Percentiles rank a stretch among this genome's conserved stretches.
Conservation (phyloP, 1,140 invertebrate species). For the Parapsyche elsis region DNA sequence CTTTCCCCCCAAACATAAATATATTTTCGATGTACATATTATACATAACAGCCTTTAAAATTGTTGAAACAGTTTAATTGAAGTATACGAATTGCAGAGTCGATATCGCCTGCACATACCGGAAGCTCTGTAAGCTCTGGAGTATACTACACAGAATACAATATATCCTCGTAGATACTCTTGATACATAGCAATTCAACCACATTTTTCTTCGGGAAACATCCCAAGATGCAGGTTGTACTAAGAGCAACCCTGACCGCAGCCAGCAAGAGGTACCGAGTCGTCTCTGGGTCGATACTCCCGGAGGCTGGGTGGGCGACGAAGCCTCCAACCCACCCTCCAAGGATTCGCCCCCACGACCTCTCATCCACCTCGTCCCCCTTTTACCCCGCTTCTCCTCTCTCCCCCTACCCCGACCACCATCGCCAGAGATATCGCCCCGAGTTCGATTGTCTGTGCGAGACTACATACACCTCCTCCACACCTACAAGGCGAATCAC, state of each 20-base stretch:
- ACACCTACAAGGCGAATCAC: slow-evolving; percentile 27
- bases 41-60: no score
- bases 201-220: neutral
- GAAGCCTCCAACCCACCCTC: slow-evolving; percentile 4
- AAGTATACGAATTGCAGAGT: no score
- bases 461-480: slow-evolving; percentile 3
- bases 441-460: slow-evolving; percentile 54
- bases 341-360: neutral
- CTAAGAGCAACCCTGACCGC: slow-evolving; percentile 39
- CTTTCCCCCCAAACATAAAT: no score
- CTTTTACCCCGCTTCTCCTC: slow-evolving; percentile 5
- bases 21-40: no score
- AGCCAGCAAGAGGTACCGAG: slow-evolving; percentile 41
- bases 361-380: slow-evolving; percentile 5
- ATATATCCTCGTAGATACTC: no score
- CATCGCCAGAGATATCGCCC: slow-evolving; percentile 51
- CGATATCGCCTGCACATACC: no score
- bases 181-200: neutral
- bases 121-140: no score
- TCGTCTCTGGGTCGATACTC: slow-evolving; percentile 55
- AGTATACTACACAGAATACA: no score
- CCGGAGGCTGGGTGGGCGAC: slow-evolving; percentile 49
- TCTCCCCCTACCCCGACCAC: neutral
- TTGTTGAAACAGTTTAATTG: no score
- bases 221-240: neutral